Conservation (phyloP, 2,888 invertebrate species). For the Oligia latruncula region DNA sequence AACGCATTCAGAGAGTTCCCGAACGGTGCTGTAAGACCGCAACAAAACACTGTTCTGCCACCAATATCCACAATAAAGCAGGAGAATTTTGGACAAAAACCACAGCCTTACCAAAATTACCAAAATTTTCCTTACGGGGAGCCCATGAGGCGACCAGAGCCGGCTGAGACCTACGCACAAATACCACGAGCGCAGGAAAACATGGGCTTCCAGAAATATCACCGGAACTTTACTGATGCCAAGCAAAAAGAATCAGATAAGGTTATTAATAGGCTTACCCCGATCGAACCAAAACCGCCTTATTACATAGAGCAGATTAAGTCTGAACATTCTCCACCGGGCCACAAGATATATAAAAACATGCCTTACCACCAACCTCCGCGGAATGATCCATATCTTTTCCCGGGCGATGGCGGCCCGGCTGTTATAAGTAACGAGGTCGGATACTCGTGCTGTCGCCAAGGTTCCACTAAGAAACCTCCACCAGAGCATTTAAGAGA, state of each 20-base stretch:
- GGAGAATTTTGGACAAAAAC: slow-evolving; percentile 84
- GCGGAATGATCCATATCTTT: slow-evolving; percentile 89
- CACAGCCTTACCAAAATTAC: slow-evolving; percentile 80
- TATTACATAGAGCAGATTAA: slow-evolving; percentile 89
- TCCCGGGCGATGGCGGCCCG: slow-evolving; percentile 93
- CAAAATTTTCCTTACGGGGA: slow-evolving; percentile 80
- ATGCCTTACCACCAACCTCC: slow-evolving; percentile 82
- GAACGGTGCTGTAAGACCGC: slow-evolving; percentile 76
- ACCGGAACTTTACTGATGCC: slow-evolving; percentile 76
- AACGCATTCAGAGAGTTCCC: slow-evolving; percentile 80
- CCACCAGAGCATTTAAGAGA: slow-evolving; percentile 93
- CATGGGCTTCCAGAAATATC: slow-evolving; percentile 85
- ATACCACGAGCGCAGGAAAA: slow-evolving; percentile 80
- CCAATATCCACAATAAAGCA: slow-evolving; percentile 89
- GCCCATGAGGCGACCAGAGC: slow-evolving; percentile 73
- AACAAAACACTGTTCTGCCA: slow-evolving; percentile 82
- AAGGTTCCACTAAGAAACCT: slow-evolving; percentile 93
- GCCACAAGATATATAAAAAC: slow-evolving; percentile 88
- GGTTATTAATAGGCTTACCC: slow-evolving; percentile 68
- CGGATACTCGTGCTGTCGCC: slow-evolving; percentile 93
- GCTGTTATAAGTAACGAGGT: slow-evolving; percentile 90
- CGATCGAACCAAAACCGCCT: slow-evolving; percentile 81
- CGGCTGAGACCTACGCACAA: slow-evolving; percentile 76
- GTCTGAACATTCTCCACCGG: slow-evolving; percentile 89
- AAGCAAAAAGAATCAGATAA: slow-evolving; percentile 76